Base-by-base conservation (phyloP, 2,888 invertebrate genomes). In the Conops quadrifasciatus region DNA sequence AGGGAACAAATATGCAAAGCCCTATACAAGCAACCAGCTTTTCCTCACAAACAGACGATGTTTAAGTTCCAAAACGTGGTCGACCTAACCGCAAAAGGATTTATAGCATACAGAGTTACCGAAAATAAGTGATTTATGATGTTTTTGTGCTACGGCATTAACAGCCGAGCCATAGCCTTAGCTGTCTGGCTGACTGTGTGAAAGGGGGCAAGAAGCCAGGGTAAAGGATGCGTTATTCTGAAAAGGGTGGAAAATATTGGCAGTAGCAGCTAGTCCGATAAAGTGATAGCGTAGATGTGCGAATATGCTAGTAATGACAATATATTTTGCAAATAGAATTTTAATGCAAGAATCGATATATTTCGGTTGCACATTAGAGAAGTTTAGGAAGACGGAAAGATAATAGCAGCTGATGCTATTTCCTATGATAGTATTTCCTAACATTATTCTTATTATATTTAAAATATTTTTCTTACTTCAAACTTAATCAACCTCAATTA, bases 41-140 rank as follows among this genome's bases (percentile, higher is more conserved):
- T 26, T 36, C 36, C 62, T 51, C 30, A 67, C 68, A 68, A 68
- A 49, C 60, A 73, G 72, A 73, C 71, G 72, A 76, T 75, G 74
- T 76, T 74, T 74, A 76, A 76, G 75, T 74, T 75, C 74, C 74
- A 70, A 76, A 76, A 76, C 75, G 75, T 76, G 74, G 75, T 74
- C 74, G 72, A 75, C 74, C 74, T 71, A 74, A 74, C 75, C 75
- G 70, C 75, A 73, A 72, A 76, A 75, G 75, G 74, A 76, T 76
- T 76, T 75, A 73, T 68, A 62, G 62, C 68, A 68, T 68, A 49
- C 60, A 30, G 49, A 64, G 70, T 62, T 58, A 56, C 47, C 56
- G 64, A 56, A 70, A 70, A 70, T 64, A 70, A 70, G 70, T 70
- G 70, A 70, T 70, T 70, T 70, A 70, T 70, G 70, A 70, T 70